Percentiles rank a stretch among this genome's conserved stretches.
phyloP scores from a whole-genome alignment of 2,888 invertebrate genomes.

The Drosophila colorata region DNA sequence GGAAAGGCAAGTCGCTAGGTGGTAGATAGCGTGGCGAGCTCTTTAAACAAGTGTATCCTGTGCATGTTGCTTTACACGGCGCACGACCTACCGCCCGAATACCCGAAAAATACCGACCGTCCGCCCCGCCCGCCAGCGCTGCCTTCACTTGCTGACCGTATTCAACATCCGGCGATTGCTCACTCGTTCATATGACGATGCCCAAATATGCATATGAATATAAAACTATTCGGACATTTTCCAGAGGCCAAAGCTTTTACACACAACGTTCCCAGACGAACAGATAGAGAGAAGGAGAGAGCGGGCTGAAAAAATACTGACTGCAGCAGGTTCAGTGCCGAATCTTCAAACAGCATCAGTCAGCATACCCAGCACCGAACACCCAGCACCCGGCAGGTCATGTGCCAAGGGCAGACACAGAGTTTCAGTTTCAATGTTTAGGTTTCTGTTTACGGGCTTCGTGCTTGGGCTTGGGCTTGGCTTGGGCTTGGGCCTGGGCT shows the following conservation, averaged over 20 bases:
- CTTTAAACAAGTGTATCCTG: slow-evolving; percentile 65
- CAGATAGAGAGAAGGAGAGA: not conserved
- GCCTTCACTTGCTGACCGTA: not conserved
- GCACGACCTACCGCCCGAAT: no score
- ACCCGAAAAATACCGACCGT: not conserved
- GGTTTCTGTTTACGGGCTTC: slow-evolving; percentile 26
- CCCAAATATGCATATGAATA: slow-evolving; percentile 78
- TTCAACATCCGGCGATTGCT: slow-evolving; percentile 62
- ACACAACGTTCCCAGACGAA: slow-evolving; percentile 39
- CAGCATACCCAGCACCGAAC: not conserved
- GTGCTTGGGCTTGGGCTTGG: not conserved
- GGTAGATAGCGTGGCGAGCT: slow-evolving; percentile 35
- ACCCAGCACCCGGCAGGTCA: slow-evolving; percentile 31
- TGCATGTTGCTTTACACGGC: slow-evolving; percentile 13
- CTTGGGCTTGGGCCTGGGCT: slow-evolving; percentile 6
- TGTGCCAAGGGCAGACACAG: slow-evolving; percentile 49
- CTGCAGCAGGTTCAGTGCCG: slow-evolving; percentile 17
- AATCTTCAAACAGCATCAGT: slow-evolving; percentile 31
- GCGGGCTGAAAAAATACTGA: not conserved
- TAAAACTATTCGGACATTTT: slow-evolving; percentile 75
- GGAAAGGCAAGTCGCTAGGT: slow-evolving; percentile 38
- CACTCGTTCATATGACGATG: slow-evolving; percentile 47
- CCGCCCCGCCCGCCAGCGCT: no score
- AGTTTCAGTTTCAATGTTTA: slow-evolving; percentile 26
- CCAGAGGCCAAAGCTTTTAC: slow-evolving; percentile 53